These are phyloP conservation scores for Falco rusticolus DNA, from an alignment of 2,797 vertebrate species.

Conservation along the genomic window DNA sequence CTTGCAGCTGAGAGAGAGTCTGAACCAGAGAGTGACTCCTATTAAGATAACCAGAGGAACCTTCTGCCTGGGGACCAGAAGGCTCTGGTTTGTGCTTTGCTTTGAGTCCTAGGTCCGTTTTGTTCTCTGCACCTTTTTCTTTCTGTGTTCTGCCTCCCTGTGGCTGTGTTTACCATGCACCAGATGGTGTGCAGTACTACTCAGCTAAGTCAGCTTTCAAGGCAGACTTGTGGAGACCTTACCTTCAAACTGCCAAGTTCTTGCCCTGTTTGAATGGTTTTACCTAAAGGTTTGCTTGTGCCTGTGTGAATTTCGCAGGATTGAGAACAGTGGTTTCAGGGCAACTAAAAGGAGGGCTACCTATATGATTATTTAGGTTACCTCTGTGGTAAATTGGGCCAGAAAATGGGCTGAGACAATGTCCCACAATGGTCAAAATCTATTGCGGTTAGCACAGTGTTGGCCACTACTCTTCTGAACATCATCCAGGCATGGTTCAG, in stretches of 20 bases:
- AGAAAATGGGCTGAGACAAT: background rate
- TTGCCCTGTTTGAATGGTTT: background rate
- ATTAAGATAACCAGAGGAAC: background rate
- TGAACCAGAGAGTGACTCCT: background rate
- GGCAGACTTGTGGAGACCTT: background rate
- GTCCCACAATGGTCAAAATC: background rate
- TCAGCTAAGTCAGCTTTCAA: background rate
- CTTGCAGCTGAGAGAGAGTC: background rate
- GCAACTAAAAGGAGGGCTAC: background rate
- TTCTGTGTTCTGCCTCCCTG: background rate
- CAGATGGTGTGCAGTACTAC: accelerated
- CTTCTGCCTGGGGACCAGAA: background rate
- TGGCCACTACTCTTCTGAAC: background rate
- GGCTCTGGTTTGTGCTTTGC: background rate
- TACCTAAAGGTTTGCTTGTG: background rate
- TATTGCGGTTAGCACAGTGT: background rate
- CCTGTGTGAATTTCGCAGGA: background rate
- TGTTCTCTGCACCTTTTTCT: background rate
- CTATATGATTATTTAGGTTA: background rate
- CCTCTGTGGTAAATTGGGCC: background rate
- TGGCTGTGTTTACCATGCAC: background rate
- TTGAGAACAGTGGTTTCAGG: background rate
- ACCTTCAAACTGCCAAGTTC: background rate
- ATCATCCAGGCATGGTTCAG: background rate
- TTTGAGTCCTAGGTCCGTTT: background rate